Base-by-base conservation (phyloP, 1,140 invertebrate species). In the Sycophila sp. region DNA sequence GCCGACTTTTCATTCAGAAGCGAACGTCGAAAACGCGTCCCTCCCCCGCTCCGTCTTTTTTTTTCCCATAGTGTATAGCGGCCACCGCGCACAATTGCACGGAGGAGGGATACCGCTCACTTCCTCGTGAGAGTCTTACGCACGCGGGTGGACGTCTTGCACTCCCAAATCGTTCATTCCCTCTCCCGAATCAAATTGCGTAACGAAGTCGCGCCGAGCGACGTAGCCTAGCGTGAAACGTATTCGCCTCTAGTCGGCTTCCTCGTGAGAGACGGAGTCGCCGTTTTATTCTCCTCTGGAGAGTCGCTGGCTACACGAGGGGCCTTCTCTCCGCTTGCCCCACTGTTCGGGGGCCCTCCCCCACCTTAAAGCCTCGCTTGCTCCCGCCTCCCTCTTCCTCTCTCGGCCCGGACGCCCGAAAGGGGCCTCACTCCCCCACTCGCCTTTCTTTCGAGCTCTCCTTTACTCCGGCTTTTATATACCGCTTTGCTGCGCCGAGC, bases 181-280 rank as follows among this genome's bases (percentile, higher is more conserved):
- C 71, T 73, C 73, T 73, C 58, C 56, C 64, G 74, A 83, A 77
- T 75, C 68, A 75, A 76, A 76, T 76, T 76, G 77, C 76, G 72
- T 73, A 77, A 81, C 75, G 72, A 80, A 80, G 76, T 34, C 26
- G 58, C 58, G 76, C 38, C 10, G 11, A 11, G 32, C 59, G 59
- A 15, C 15, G 5, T 45, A 62, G 38, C 81, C 79, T 83, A 80
- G 77, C 81, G 78, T 85, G 80, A 81, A 83, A 80, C 75, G 69
- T 78, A 75, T 71, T 67, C 69, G 59, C 69, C 58, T 58, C n/a
- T n/a, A n/a, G n/a, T n/a, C n/a, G n/a, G n/a, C n/a, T n/a, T n/a
- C 53, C 30, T 58, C 69, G 47, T 49, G 34, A 49, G n/a, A 67
- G 58, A 53, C 73, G n/a, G n/a, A n/a, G n/a, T n/a, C n/a, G n/a